A percentile compares a stretch with the other conserved stretches of the same genome.
These are phyloP conservation scores for Diorhabda carinulata DNA, from an alignment of 1,140 invertebrate genomes.

Conservation along the genomic window DNA sequence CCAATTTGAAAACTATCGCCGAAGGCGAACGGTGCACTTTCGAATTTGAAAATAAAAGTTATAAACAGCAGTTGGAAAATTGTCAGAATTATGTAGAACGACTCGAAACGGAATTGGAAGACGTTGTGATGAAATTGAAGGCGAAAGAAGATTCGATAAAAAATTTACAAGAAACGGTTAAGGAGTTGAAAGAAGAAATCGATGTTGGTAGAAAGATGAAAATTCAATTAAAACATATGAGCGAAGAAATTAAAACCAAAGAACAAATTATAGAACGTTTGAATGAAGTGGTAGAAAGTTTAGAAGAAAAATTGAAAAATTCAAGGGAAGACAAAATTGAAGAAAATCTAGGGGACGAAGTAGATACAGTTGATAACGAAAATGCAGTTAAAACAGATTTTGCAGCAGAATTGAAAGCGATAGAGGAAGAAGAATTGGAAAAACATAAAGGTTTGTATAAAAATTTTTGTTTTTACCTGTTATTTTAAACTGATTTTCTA, in stretches of 20 bases:
- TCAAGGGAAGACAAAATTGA: too few relatives aligned
- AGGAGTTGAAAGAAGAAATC: background rate
- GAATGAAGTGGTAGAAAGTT: too few relatives aligned
- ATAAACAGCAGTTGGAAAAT: conserved; percentile 10
- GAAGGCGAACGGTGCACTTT: conserved; percentile 28
- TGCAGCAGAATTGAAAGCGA: background rate
- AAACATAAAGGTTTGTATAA: background rate
- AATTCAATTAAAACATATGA: background rate
- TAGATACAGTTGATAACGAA: too few relatives aligned
- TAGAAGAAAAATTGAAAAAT: too few relatives aligned
- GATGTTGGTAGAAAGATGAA: background rate
- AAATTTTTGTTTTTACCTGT: background rate
- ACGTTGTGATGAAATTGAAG: background rate
- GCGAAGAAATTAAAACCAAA: conserved; percentile 11
- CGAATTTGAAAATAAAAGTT: conserved; percentile 20
- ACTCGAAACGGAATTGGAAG: conserved; percentile 9
- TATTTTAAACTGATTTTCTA: too few relatives aligned
- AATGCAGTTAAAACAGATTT: too few relatives aligned
- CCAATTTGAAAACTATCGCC: conserved; percentile 20
- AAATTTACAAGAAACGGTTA: background rate
- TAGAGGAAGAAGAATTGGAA: background rate
- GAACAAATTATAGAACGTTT: conserved; percentile 10
- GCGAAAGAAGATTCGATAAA: conserved; percentile 8
- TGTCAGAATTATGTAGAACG: conserved; percentile 8
- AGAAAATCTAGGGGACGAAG: too few relatives aligned